phyloP scores from a whole-genome alignment of 2,797 vertebrate species.

The Dermochelys coriacea region DNA sequence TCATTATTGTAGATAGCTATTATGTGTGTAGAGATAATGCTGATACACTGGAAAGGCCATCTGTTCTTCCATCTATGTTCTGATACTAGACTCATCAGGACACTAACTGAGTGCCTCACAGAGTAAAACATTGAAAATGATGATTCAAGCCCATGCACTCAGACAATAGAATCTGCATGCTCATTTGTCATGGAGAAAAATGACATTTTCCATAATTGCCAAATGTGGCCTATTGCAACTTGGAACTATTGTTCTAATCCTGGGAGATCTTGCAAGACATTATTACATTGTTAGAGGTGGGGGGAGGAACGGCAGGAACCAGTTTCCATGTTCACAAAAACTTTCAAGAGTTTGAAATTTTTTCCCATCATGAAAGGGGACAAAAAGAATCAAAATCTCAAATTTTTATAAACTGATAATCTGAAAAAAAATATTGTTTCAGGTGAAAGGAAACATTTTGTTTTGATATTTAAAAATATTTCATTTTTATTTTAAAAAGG shows the following conservation, averaged over 20 bases:
- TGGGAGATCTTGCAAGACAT: constrained; percentile 45
- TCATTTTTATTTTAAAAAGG: neutral
- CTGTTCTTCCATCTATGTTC: neutral
- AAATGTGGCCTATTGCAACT: constrained; percentile 30
- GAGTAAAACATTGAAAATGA: neutral
- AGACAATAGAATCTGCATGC: constrained; percentile 23
- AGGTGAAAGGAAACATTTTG: neutral
- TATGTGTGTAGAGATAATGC: neutral
- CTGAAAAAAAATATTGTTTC: neutral
- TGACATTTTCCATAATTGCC: neutral
- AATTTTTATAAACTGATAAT: neutral
- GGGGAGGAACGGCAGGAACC: neutral
- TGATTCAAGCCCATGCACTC: neutral
- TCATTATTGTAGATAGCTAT: neutral
- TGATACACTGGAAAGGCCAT: neutral
- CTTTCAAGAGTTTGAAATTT: neutral
- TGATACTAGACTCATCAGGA: neutral
- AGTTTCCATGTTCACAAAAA: neutral
- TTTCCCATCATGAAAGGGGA: neutral
- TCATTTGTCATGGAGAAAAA: neutral
- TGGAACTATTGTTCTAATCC: constrained; percentile 13
- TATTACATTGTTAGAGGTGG: constrained; percentile 8
- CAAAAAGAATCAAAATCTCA: neutral
- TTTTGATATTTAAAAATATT: neutral
- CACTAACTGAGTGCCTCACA: neutral